A percentile compares a stretch with the other conserved stretches of the same genome.
Evolutionary conservation across 92 coral and sea anemone genomes (phyloP).

Genomic region (Anthopleura xanthogrammica): DNA sequence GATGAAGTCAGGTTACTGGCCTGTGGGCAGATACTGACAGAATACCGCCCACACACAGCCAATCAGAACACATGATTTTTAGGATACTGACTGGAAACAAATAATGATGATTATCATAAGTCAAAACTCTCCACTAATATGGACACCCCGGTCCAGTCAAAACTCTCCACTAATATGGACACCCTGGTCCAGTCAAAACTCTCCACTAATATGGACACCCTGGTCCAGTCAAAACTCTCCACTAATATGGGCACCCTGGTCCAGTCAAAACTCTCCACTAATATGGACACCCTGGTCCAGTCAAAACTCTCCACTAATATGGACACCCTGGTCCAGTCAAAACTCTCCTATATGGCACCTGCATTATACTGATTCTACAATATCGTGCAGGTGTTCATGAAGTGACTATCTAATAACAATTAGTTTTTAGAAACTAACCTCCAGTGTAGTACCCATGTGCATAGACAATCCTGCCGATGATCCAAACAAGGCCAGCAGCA

Average conservation of each 20-base stretch:
- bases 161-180: background rate
- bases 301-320: background rate
- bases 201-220: background rate
- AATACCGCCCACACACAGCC: too few species aligned
- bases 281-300: background rate
- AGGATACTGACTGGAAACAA: too few species aligned
- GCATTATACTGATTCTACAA: too few species aligned
- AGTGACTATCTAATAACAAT: background rate
- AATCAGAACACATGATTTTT: too few species aligned
- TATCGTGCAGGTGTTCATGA: background rate
- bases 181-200: background rate
- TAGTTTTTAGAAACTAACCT: conserved; percentile 41
- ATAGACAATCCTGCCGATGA: conserved; percentile 69
- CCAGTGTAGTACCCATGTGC: conserved; percentile 98
- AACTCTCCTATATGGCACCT: too few species aligned
- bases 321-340: background rate
- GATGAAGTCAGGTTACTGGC: too few species aligned
- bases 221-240: background rate
- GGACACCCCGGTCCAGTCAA: background rate
- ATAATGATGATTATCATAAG: too few species aligned
- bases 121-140: too few species aligned
- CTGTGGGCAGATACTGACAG: too few species aligned
- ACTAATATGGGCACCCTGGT: too few species aligned
- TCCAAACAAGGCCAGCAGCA: conserved; percentile 93
- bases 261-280: background rate